A percentile compares a stretch with the other conserved stretches of the same genome.
Conservation (phyloP, 1,140 invertebrate genomes). For the Tetraneura akinire region DNA sequence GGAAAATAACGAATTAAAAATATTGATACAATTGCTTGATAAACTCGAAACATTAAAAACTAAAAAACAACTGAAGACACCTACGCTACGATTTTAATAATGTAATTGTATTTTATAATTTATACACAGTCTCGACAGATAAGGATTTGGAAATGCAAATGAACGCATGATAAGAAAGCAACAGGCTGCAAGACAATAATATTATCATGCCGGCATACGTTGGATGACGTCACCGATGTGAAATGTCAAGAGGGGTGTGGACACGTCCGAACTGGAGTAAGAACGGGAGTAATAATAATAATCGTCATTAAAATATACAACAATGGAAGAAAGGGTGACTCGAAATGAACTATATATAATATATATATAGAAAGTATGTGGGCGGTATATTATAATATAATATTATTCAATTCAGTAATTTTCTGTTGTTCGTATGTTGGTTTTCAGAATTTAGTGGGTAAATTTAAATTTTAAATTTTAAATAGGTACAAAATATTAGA, state of each 20-base stretch:
- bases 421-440: not conserved
- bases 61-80: too few species aligned
- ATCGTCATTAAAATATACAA: slow-evolving; percentile 34
- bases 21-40: too few species aligned
- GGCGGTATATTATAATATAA: slow-evolving; percentile 2
- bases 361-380: too few species aligned
- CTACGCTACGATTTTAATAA: too few species aligned
- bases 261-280: not conserved
- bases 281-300: not conserved
- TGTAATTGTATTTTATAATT: too few species aligned
- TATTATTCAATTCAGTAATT: not conserved
- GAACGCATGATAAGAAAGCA: slow-evolving; percentile 18
- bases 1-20: too few species aligned
- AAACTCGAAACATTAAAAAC: too few species aligned
- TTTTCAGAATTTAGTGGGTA: not conserved
- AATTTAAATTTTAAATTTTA: not conserved
- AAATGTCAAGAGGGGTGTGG: slow-evolving; percentile 39
- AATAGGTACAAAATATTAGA: too few species aligned
- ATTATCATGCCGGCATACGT: not conserved
- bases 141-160: not conserved
- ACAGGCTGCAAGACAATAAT: slow-evolving; percentile 26
- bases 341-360: slow-evolving; percentile 8
- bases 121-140: not conserved
- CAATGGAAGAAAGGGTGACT: slow-evolving; percentile 37
- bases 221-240: slow-evolving; percentile 23